phyloP scores from a whole-genome alignment of 1,140 invertebrate species.

The Zaprionus nigranus region DNA sequence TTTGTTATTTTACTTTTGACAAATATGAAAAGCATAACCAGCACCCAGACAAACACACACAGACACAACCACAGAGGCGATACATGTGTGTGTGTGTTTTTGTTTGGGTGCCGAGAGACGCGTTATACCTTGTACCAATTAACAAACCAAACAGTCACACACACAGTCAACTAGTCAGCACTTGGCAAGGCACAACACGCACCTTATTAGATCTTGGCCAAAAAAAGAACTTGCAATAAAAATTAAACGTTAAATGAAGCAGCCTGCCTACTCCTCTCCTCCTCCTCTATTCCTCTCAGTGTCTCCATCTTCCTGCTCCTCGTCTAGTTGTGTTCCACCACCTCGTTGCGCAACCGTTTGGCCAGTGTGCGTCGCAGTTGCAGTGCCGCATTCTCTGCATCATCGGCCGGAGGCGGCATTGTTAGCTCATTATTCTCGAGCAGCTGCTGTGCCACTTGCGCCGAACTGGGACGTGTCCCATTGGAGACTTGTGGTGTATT shows the following conservation, averaged over 20 bases:
- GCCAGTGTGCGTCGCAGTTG: constrained; percentile 93
- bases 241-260: constrained; percentile 24
- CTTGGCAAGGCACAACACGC: constrained; percentile 29
- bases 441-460: constrained; percentile 88
- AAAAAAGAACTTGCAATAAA: constrained; percentile 54
- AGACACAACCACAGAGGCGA: constrained; percentile 6
- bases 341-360: constrained; percentile 92
- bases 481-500: constrained; percentile 41
- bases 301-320: too few relatives aligned
- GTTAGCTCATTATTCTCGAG: constrained; percentile 84
- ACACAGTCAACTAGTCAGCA: constrained; percentile 61
- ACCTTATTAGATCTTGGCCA: constrained; percentile 20
- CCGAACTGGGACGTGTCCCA: constrained; percentile 86
- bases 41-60: constrained; percentile 19
- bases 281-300: neutral
- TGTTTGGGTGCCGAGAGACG: constrained; percentile 20
- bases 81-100: constrained; percentile 28
- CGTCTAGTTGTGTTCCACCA: constrained; percentile 86
- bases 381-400: constrained; percentile 86
- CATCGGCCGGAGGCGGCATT: constrained; percentile 45
- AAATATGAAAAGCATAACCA: too few relatives aligned
- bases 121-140: constrained; percentile 55
- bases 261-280: neutral
- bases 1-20: constrained; percentile 51
- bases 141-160: constrained; percentile 25